Base-by-base conservation (phyloP, 2,113 vertebrate species). In the Andinoacara biseriatus region DNA sequence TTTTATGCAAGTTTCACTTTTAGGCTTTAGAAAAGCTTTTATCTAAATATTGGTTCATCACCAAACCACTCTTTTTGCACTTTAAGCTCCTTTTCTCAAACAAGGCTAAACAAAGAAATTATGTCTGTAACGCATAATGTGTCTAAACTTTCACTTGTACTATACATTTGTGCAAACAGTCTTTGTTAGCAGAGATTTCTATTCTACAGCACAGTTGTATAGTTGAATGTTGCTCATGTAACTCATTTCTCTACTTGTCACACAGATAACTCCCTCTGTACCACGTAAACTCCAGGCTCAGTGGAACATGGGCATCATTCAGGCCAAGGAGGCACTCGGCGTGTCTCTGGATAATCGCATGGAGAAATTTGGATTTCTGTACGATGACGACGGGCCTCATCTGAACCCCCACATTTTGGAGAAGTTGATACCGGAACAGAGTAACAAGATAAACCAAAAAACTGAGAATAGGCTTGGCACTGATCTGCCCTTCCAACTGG, bases 251-350 rank as follows among this genome's bases (percentile, higher is more conserved):
- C 17, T 5, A 2, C 49, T 1, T 87, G 76, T 58, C 13, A 20
- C 78, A 84, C 83, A 98, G 97, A 92, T 94, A 7, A 74, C 95
- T 20, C 96, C 95, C 38, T 96, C 96, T 0, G 94, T 97, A 60
- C 96, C 97, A 0, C 96, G 96, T 52, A 99, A 97, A 85, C 82
- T 99, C 86, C 94, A 96, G 62, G 94, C 95, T 1, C 98, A 99
- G 93, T 99, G 98, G 98, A 97, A 97, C 84, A 94, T 96, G 86
- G 98, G 98, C 2, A 86, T 99, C 29, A 91, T 96, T 38, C 98
- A 99, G 86, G 97, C 97, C 10, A 95, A 95, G 7, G 97, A 97
- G 85, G 98, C 98, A 0, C 86, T 96, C 18, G 7, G 72, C 91
- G 96, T 99, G 96, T 79, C 95, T 0, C 74, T 90, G 49, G 97